Conservation (phyloP, 2,888 invertebrate species). For the Agriopis leucophaearia region DNA sequence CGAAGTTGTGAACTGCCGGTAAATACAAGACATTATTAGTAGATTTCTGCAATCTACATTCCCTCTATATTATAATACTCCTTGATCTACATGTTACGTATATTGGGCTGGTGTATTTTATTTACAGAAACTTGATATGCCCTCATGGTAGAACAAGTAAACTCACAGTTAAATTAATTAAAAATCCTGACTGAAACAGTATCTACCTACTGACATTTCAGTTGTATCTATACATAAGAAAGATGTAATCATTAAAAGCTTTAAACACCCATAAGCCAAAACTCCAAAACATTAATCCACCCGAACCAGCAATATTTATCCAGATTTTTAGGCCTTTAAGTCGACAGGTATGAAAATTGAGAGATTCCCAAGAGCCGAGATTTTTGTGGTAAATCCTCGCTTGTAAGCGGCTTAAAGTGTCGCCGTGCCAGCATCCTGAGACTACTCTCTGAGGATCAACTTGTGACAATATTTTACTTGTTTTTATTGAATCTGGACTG, state of each 20-base stretch:
- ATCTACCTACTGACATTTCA: no score
- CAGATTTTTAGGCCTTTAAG: conserved; percentile 43
- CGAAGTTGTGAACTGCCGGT: no score
- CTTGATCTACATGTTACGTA: no score
- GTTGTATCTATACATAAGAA: background rate
- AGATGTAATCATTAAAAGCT: background rate
- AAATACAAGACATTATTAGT: no score
- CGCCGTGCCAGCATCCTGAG: conserved; percentile 46
- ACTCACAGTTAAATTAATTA: no score
- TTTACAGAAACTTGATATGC: no score
- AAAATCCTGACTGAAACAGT: no score
- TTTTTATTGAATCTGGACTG: conserved; percentile 19
- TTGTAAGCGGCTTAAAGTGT: conserved; percentile 60
- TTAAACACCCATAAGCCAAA: conserved; percentile 9
- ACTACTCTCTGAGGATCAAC: conserved; percentile 49
- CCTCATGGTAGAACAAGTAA: no score
- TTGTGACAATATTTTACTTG: conserved; percentile 50
- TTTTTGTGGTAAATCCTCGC: conserved; percentile 47
- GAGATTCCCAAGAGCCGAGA: conserved; percentile 44
- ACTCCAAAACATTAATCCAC: conserved; percentile 12
- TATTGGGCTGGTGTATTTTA: no score
- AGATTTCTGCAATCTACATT: no score
- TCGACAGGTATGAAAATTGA: conserved; percentile 53
- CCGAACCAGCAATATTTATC: conserved; percentile 32
- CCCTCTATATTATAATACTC: no score